Evolutionary conservation across 2,888 invertebrate genomes (phyloP).

Genomic region (Omphaloscelis lunosa): DNA sequence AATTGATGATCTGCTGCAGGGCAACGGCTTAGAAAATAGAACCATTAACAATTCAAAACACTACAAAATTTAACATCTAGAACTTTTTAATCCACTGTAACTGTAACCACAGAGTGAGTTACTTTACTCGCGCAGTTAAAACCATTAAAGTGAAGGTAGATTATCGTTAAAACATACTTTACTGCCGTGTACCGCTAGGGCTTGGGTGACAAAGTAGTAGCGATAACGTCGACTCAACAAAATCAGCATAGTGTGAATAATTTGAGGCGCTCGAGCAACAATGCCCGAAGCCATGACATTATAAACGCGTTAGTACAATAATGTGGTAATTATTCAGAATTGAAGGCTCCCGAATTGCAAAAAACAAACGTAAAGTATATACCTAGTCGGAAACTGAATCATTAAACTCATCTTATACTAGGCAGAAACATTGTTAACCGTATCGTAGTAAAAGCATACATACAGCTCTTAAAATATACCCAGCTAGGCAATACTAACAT

Average conservation of each 20-base stretch:
- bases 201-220: slow-evolving; percentile 19
- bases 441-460: background rate
- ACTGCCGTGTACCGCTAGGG: slow-evolving; percentile 18
- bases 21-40: background rate
- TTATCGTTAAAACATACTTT: slow-evolving; percentile 43
- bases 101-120: slow-evolving; percentile 9
- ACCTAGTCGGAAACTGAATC: background rate
- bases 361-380: background rate
- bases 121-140: slow-evolving; percentile 24
- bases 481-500: no score
- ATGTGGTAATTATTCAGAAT: slow-evolving; percentile 10
- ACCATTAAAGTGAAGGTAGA: slow-evolving; percentile 9
- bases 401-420: background rate
- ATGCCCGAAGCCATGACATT: slow-evolving; percentile 31
- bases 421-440: background rate
- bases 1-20: background rate
- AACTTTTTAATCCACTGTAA: background rate
- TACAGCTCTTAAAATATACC: no score
- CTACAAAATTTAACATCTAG: background rate
- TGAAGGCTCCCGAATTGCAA: slow-evolving; percentile 8
- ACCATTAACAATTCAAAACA: slow-evolving; percentile 1
- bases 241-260: slow-evolving; percentile 42
- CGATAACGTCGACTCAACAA: slow-evolving; percentile 32
- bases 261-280: slow-evolving; percentile 33
- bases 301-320: slow-evolving; percentile 44